phyloP scores from a whole-genome alignment of 35 echinoderm and acorn worm species.

The Ophiothrix spiculata region DNA sequence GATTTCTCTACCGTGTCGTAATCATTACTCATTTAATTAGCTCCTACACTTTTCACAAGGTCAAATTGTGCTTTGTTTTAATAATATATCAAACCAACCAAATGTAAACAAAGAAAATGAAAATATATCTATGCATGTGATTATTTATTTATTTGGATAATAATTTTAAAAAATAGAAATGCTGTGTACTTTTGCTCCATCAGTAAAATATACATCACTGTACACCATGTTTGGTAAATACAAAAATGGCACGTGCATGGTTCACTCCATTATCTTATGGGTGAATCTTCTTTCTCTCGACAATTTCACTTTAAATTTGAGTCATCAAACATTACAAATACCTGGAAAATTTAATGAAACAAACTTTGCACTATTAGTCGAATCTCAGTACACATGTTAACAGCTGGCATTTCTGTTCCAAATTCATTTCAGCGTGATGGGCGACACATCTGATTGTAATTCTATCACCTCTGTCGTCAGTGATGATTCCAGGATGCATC shows the following conservation, averaged over 20 bases:
- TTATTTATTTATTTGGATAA: background rate
- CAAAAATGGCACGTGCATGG: background rate
- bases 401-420: no score
- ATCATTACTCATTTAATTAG: background rate
- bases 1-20: background rate
- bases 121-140: background rate
- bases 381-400: no score
- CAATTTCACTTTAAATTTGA: background rate
- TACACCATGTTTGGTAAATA: background rate
- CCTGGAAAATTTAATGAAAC: background rate
- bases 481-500: background rate
- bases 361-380: no score
- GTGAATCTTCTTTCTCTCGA: background rate
- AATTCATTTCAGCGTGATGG: background rate
- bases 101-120: background rate
- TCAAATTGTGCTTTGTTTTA: background rate
- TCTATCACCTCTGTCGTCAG: background rate
- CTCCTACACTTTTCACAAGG: no score
- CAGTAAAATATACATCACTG: background rate
- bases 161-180: background rate
- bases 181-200: background rate
- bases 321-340: background rate
- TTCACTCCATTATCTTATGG: background rate
- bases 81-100: background rate
- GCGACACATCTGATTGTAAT: background rate